Conservation (phyloP, 2,888 invertebrate species). For the Amphipyra berbera region DNA sequence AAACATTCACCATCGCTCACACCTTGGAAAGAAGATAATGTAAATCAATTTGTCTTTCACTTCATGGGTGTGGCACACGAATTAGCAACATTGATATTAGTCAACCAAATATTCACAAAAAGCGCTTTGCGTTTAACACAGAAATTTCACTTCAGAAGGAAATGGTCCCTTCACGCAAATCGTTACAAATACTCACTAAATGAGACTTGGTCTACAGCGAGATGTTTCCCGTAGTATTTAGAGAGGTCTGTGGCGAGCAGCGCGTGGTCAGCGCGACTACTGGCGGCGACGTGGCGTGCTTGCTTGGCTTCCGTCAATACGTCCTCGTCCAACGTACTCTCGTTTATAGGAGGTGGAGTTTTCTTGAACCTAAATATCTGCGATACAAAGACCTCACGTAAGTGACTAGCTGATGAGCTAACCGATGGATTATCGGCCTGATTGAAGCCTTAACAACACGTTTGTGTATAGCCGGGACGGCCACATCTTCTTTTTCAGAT, state of each 20-base stretch:
- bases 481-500: no score
- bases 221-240: slow-evolving; percentile 93
- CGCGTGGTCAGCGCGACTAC: slow-evolving; percentile 78
- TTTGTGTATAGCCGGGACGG: no score
- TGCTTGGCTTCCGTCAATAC: slow-evolving; percentile 88
- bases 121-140: no score
- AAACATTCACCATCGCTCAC: slow-evolving; percentile 94
- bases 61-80: no score
- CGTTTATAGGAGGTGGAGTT: slow-evolving; percentile 73
- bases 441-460: no score
- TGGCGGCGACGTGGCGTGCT: slow-evolving; percentile 73
- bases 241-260: slow-evolving; percentile 92
- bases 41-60: no score
- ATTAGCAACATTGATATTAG: no score
- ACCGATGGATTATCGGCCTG: no score
- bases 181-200: slow-evolving; percentile 76
- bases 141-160: no score
- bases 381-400: not conserved
- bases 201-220: slow-evolving; percentile 95
- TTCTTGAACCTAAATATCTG: slow-evolving; percentile 71
- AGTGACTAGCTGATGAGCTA: not conserved
- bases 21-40: slow-evolving; percentile 75
- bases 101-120: no score
- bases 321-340: slow-evolving; percentile 86
- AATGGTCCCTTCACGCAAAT: no score